These are phyloP conservation scores for Arbacia lixula DNA, from an alignment of 53 echinoderm and acorn worm species.

Conservation along the genomic window DNA sequence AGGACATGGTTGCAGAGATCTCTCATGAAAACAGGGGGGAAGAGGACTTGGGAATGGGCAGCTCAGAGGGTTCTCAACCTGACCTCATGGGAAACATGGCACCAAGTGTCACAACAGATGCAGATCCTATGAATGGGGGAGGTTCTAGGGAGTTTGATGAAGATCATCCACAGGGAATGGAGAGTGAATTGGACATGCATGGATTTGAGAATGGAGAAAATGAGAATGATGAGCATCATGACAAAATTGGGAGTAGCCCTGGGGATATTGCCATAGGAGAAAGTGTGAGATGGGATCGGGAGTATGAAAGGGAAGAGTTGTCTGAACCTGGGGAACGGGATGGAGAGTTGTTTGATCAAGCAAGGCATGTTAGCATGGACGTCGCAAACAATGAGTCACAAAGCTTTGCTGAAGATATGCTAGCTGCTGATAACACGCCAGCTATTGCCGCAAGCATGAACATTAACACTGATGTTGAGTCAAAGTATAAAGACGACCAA, in stretches of 20 bases:
- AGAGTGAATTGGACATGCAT: not conserved
- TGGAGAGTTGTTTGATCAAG: not conserved
- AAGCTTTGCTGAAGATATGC: conserved; percentile 40
- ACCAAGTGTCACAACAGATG: not conserved
- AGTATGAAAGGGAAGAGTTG: not conserved
- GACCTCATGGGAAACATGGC: not conserved
- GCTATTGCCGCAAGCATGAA: conserved; percentile 40
- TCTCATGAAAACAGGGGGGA: not conserved
- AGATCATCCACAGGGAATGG: not conserved
- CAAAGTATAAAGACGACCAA: too few species aligned
- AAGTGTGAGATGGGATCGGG: not conserved
- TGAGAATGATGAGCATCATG: conserved; percentile 3
- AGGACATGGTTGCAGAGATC: not conserved
- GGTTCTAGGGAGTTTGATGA: not conserved
- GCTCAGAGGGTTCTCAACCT: not conserved
- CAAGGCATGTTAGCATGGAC: conserved; percentile 32
- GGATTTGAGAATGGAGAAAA: conserved; percentile 17
- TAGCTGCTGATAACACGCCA: conserved; percentile 36
- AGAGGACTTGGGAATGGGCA: not conserved
- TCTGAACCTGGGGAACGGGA: not conserved
- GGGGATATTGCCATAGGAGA: not conserved
- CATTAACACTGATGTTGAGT: not conserved
- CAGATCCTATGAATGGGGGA: not conserved
- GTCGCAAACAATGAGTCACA: too few species aligned
- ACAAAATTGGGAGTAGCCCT: not conserved